Percentiles rank a stretch among this genome's conserved stretches.
phyloP scores from a whole-genome alignment of 2,888 invertebrate species.

The Oasisia sp. region DNA sequence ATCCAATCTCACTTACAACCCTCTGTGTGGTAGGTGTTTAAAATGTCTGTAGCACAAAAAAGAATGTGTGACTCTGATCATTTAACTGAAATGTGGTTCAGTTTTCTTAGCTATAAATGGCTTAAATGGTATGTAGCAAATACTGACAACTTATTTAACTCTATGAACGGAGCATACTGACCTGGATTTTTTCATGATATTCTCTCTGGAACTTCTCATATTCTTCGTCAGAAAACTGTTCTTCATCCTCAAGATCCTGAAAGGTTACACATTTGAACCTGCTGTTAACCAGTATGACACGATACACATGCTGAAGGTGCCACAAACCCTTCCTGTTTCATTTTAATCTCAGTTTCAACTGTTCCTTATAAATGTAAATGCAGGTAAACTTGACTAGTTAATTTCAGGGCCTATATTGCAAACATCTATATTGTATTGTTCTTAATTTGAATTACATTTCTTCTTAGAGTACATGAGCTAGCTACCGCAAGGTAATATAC shows the following conservation, averaged over 20 bases:
- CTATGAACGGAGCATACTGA: slow-evolving; percentile 41
- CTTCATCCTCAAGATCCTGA: slow-evolving; percentile 79
- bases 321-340: neutral
- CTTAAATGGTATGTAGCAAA: neutral
- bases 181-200: slow-evolving; percentile 38
- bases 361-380: too few species aligned
- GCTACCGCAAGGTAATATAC: neutral
- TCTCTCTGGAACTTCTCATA: slow-evolving; percentile 75
- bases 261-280: slow-evolving; percentile 19
- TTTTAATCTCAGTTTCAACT: neutral
- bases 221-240: slow-evolving; percentile 85
- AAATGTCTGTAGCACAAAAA: too few species aligned
- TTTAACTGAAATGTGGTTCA: slow-evolving; percentile 25
- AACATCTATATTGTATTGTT: neutral
- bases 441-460: neutral
- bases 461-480: neutral
- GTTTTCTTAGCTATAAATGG: neutral
- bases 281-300: neutral
- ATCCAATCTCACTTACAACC: too few species aligned
- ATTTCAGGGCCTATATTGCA: neutral
- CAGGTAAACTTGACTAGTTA: too few species aligned
- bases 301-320: neutral
- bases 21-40: too few species aligned
- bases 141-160: slow-evolving; percentile 61
- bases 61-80: too few species aligned